Conservation (phyloP, 2,797 vertebrate species). For the Somateria mollissima region DNA sequence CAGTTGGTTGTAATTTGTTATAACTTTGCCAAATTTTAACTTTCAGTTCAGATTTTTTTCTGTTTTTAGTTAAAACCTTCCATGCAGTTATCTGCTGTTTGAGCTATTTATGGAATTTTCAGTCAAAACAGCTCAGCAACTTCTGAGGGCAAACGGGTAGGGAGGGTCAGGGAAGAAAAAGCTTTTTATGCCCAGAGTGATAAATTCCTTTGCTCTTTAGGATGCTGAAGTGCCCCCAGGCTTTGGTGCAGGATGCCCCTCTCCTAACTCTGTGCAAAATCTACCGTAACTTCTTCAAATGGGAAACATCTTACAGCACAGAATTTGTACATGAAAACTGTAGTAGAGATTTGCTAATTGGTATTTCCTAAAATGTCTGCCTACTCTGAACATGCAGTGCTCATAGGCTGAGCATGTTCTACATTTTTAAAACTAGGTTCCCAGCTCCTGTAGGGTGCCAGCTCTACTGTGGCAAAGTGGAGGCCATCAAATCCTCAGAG, state of each 20-base stretch:
- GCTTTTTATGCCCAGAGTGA: neutral
- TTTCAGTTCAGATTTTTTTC: constrained; percentile 1
- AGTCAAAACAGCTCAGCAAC: constrained; percentile 46
- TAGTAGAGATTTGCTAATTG: neutral
- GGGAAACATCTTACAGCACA: neutral
- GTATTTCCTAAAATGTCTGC: neutral
- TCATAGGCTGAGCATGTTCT: neutral
- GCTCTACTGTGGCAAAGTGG: rapidly evolving
- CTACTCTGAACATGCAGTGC: neutral
- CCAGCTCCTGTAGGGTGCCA: neutral
- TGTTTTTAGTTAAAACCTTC: constrained; percentile 48
- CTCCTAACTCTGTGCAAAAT: neutral
- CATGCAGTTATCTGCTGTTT: constrained; percentile 45
- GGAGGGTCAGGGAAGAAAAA: neutral
- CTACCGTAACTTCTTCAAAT: neutral
- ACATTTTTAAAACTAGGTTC: neutral
- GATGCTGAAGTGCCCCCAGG: neutral
- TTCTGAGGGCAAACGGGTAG: constrained; percentile 35
- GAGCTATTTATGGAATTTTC: constrained; percentile 56
- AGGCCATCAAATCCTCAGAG: neutral
- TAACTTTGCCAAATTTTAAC: constrained; percentile 22
- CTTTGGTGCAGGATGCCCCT: neutral
- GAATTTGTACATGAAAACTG: neutral
- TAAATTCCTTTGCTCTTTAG: neutral
- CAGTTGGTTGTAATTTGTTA: constrained; percentile 13